These are phyloP conservation scores for Bergia sp. DNA, from an alignment of 92 coral and sea anemone species.

Conservation along the genomic window DNA sequence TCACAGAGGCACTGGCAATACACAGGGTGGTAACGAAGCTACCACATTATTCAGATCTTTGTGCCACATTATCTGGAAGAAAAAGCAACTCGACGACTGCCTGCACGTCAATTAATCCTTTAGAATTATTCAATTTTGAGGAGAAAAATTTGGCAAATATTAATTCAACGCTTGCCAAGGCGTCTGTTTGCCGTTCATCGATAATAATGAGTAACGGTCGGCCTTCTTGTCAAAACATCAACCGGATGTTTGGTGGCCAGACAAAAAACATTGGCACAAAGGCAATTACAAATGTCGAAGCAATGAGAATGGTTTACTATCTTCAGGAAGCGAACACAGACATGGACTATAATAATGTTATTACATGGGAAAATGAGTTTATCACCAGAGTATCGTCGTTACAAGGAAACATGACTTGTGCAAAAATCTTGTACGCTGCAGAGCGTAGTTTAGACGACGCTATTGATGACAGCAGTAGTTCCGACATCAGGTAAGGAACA, in stretches of 20 bases:
- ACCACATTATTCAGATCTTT: conserved; percentile 55
- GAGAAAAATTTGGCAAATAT: conserved; percentile 49
- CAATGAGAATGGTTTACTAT: conserved; percentile 51
- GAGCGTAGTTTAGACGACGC: conserved; percentile 59
- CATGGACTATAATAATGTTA: conserved; percentile 15
- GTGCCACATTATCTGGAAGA: conserved; percentile 49
- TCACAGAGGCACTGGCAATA: conserved; percentile 50
- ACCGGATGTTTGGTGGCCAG: conserved; percentile 57
- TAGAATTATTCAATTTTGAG: conserved; percentile 64
- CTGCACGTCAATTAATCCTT: conserved; percentile 62
- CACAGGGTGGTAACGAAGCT: conserved; percentile 57
- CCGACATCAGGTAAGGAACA: conserved; percentile 19
- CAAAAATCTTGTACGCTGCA: conserved; percentile 32
- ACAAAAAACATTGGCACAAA: conserved; percentile 21
- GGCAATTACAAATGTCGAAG: conserved; percentile 45
- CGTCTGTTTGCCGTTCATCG: conserved; percentile 33
- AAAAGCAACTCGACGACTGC: conserved; percentile 33
- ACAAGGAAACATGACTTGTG: conserved; percentile 44
- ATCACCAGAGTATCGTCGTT: conserved; percentile 46
- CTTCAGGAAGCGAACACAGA: conserved; percentile 49
- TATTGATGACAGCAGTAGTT: conserved; percentile 40
- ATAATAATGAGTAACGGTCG: conserved; percentile 65
- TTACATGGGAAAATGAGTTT: conserved; percentile 64
- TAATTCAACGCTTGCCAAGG: conserved; percentile 46
- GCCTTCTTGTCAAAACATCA: conserved; percentile 52